Conservation (phyloP, 2,888 invertebrate species). For the Sialis fuliginosa region DNA sequence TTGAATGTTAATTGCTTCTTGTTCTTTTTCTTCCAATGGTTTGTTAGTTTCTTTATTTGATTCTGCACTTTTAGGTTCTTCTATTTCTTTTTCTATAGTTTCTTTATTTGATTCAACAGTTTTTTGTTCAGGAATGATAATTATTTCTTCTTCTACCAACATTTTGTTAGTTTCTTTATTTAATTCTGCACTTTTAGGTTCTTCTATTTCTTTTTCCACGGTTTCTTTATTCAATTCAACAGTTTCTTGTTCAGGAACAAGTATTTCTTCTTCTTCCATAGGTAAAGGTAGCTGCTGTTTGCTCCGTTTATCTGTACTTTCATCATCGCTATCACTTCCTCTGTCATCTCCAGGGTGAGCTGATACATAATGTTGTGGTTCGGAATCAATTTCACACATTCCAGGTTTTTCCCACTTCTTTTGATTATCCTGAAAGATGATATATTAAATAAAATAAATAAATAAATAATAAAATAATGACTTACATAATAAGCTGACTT, state of each 20-base stretch:
- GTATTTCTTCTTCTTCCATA: conserved; percentile 7
- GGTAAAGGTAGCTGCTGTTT: conserved; percentile 2
- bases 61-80: neutral
- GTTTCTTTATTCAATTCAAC: too few relatives aligned
- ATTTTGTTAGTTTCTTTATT: neutral
- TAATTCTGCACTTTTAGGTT: neutral
- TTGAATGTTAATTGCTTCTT: neutral
- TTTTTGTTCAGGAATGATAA: neutral
- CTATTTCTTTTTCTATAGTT: conserved; percentile 1
- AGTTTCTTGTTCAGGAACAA: neutral
- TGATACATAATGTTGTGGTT: conserved; percentile 38
- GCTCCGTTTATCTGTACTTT: conserved; percentile 16
- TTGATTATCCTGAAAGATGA: conserved; percentile 24
- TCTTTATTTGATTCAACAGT: neutral
- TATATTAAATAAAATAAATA: neutral
- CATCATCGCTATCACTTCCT: conserved; percentile 43
- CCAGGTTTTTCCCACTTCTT: conserved; percentile 45
- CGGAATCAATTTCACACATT: conserved; percentile 27
- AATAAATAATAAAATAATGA: conserved; percentile 5
- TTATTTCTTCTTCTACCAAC: conserved; percentile 6
- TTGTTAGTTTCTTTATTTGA: neutral
- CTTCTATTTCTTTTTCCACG: neutral
- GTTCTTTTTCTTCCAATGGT: conserved; percentile 4
- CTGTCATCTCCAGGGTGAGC: conserved; percentile 48
- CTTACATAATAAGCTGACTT: conserved; percentile 30